Base-by-base conservation (phyloP, 2,113 vertebrate genomes). In the Lanius collurio region DNA sequence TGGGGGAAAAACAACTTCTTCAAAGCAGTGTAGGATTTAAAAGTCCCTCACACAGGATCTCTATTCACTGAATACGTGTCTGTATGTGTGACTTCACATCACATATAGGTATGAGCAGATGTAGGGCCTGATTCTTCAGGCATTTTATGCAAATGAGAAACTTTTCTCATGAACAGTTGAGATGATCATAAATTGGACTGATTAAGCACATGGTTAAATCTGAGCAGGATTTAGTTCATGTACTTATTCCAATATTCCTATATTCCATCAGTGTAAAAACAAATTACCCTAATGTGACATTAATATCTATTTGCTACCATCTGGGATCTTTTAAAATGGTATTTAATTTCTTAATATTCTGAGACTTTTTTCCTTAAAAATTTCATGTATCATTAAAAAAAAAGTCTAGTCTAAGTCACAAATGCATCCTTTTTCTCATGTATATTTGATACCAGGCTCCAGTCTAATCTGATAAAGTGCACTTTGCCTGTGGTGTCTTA, bases 401-500 rank as follows among this genome's bases (percentile, higher is more conserved):
- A 98, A 98, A 97, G 97, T 98, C 97, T 97, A 97, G 97, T 97
- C 97, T 97, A 98, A 98, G 97, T 98, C 98, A 98, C 97, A 98
- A 98, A 98, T 98, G 98, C 97, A 98, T 98, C 97, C 98, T 98
- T 98, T 98, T 98, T 97, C 98, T 98, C 98, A 98, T 98, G 98
- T 98, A 98, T 99, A 98, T 98, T 98, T 98, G 98, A 98, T 98
- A 98, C 97, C 91, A 97, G 98, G 98, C 97, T 98, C 98, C 98
- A 98, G 97, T 98, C 98, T 98, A 99, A 99, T 99, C 98, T 99
- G 98, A 98, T 99, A 99, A 98, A 98, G 98, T 99, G 98, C 98
- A 98, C 98, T 98, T 98, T 98, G 98, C 98, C 98, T 98, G 98
- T 98, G 97, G 98, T 98, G 98, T 98, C 98, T 98, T 98, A 98